Conservation (phyloP, 2,888 invertebrate species). For the Meta bourneti region DNA sequence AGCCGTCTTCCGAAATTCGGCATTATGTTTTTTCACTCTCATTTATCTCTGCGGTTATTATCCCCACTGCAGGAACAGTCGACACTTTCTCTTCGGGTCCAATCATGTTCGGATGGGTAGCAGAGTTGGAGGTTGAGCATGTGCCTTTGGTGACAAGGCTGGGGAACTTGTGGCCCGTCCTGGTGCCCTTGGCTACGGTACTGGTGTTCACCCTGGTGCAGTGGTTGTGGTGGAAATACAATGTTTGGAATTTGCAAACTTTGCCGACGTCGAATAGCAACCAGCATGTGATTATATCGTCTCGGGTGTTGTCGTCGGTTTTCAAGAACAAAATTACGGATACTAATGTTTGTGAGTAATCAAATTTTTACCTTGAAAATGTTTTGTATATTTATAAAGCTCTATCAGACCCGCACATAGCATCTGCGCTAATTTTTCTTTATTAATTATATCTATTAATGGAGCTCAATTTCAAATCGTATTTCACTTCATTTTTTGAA, state of each 20-base stretch:
- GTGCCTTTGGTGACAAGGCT: constrained; percentile 13
- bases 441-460: too few relatives aligned
- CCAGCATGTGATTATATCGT: constrained; percentile 46
- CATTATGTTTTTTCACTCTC: constrained; percentile 17
- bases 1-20: not conserved
- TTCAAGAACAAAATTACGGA: constrained; percentile 61
- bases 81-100: not conserved
- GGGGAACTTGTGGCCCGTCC: not conserved
- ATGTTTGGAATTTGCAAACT: constrained; percentile 25
- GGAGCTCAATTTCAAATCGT: too few relatives aligned
- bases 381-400: not conserved
- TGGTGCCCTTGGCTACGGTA: not conserved
- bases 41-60: not conserved
- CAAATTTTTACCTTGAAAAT: not conserved
- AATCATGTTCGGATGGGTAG: constrained; percentile 22
- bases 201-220: constrained; percentile 22
- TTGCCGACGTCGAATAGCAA: constrained; percentile 51
- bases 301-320: constrained; percentile 32
- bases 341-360: constrained; percentile 69
- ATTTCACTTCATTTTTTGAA: too few relatives aligned
- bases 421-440: too few relatives aligned
- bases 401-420: too few relatives aligned
- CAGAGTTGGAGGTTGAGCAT: constrained; percentile 10
- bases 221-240: constrained; percentile 66
- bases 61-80: not conserved